phyloP scores from a whole-genome alignment of 2,113 vertebrate species.

The Hydrochoerus hydrochaeris region DNA sequence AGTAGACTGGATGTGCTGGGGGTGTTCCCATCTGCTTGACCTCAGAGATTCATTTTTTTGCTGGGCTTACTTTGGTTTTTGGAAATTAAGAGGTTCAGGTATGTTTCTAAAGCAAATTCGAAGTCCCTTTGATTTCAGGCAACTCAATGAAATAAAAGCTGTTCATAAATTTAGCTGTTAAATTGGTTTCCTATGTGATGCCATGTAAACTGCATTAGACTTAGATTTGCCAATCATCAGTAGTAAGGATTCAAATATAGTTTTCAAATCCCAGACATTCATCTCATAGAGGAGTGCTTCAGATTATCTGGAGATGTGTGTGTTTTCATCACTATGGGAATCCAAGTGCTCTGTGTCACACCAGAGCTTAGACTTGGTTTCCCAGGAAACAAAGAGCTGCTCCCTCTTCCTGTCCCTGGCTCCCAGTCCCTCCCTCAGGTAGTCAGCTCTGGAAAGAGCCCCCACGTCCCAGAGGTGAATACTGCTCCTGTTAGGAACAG shows the following conservation, averaged over 20 bases:
- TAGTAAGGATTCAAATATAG: neutral
- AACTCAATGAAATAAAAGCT: neutral
- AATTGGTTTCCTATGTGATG: neutral
- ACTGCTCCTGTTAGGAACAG: too few relatives aligned
- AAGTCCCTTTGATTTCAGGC: neutral
- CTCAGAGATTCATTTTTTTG: neutral
- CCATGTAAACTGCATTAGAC: neutral
- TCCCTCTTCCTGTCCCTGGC: too few relatives aligned
- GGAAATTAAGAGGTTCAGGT: neutral
- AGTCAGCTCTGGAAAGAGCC: too few relatives aligned
- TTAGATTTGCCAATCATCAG: neutral
- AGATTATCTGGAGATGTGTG: too few relatives aligned
- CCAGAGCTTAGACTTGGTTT: too few relatives aligned
- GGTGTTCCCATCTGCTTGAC: slow-evolving; percentile 1
- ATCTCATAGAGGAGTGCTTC: neutral
- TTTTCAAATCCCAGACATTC: neutral
- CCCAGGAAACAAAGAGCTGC: too few relatives aligned
- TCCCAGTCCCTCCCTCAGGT: too few relatives aligned
- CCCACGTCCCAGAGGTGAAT: too few relatives aligned
- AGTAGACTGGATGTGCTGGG: neutral
- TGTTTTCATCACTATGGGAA: too few relatives aligned
- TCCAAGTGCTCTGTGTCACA: too few relatives aligned
- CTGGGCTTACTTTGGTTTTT: neutral
- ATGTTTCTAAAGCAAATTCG: slow-evolving; percentile 6
- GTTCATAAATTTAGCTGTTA: neutral